phyloP scores from a whole-genome alignment of 2,888 invertebrate species.

The Spicauda simplicius region DNA sequence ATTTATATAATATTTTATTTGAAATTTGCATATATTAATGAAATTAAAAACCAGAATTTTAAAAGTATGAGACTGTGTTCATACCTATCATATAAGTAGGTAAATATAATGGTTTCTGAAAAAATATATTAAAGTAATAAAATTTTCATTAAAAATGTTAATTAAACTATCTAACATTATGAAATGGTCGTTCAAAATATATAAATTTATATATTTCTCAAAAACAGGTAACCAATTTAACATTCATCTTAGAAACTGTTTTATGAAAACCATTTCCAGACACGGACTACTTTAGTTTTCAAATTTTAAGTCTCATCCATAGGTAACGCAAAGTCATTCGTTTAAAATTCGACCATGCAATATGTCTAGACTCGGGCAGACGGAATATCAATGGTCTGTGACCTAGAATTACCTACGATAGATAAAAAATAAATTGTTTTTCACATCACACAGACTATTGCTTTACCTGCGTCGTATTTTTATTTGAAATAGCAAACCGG shows the following conservation, averaged over 20 bases:
- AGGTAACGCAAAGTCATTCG: slow-evolving; percentile 75
- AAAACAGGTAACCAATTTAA: slow-evolving; percentile 32
- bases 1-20: too few relatives aligned
- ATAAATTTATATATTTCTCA: slow-evolving; percentile 19
- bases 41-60: background rate
- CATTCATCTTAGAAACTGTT: slow-evolving; percentile 47
- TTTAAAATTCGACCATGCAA: slow-evolving; percentile 84
- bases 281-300: slow-evolving; percentile 76
- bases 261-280: slow-evolving; percentile 63
- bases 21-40: background rate
- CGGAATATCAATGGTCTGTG: slow-evolving; percentile 77
- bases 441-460: background rate
- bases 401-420: slow-evolving; percentile 76
- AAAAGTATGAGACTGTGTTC: background rate
- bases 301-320: slow-evolving; percentile 80
- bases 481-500: background rate
- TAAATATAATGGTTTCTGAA: too few relatives aligned
- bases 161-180: too few relatives aligned
- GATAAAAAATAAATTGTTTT: slow-evolving; percentile 42
- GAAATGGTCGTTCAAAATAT: too few relatives aligned
- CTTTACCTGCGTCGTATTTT: background rate
- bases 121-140: background rate
- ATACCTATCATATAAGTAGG: too few relatives aligned
- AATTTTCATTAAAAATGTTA: background rate
- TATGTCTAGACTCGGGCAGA: slow-evolving; percentile 75